These are phyloP conservation scores for Macrocentrus cingulum DNA, from an alignment of 1,140 invertebrate species.

Conservation along the genomic window DNA sequence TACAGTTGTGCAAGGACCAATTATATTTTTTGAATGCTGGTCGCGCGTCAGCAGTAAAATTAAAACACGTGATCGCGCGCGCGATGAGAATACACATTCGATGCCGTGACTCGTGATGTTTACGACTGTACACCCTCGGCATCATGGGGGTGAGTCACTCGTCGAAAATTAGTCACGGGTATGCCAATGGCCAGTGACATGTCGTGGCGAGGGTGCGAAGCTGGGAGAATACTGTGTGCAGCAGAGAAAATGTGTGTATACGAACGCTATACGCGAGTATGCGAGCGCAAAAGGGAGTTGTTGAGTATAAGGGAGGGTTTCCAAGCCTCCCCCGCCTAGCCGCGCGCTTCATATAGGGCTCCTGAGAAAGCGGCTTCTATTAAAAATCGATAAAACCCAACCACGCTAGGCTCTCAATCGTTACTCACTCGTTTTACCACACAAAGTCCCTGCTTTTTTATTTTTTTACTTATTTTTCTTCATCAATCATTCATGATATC, in stretches of 20 bases:
- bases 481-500: no score
- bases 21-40: neutral
- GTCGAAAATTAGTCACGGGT: neutral
- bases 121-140: neutral
- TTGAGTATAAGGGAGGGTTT: conserved; percentile 17
- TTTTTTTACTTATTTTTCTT: neutral
- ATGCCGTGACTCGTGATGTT: neutral
- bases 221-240: neutral
- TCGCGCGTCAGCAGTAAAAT: conserved; percentile 1
- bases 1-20: conserved; percentile 7
- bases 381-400: conserved; percentile 22
- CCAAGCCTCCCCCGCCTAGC: neutral
- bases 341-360: conserved; percentile 10
- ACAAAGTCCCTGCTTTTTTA: no score
- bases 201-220: neutral
- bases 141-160: neutral
- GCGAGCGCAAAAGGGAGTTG: conserved; percentile 1
- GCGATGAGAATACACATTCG: neutral
- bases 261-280: neutral
- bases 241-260: neutral
- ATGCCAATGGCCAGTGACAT: neutral
- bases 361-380: conserved; percentile 15
- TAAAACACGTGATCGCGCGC: conserved; percentile 14
- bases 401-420: neutral
- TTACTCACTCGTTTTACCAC: neutral